Base-by-base conservation (phyloP, 2,888 invertebrate genomes). In the Geotrupes spiniger region DNA sequence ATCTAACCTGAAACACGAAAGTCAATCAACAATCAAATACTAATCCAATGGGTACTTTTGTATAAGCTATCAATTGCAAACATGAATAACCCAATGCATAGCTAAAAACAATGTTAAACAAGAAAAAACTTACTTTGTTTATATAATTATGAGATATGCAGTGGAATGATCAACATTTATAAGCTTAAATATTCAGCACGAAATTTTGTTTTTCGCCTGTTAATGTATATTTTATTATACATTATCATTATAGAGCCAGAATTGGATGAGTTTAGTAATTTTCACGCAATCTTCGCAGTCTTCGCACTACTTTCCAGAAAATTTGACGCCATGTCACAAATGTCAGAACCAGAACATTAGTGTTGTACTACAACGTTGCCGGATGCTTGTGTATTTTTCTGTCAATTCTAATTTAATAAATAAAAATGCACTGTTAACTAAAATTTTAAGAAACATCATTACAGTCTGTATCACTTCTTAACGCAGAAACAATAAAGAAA, bases 131-230 rank as follows among this genome's bases (percentile, higher is more conserved):
- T 51, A 56, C 56, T 57, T 54, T 57, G 51, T 57, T 57, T 55
- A 57, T 53, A 53, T 55, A 57, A 57, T 57, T 49, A 52, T 49
- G 41, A 39, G 45, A 48, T 49, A 46, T 46, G 46, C 49, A 42
- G 31, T 44, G 48, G 45, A 41, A 49, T 44, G 43, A 41, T 42
- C 36, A 33, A 43, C 40, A 40, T 46, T 38, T 45, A 45, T 44
- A 57, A 46, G 44, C 38, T 41, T 48, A 42, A 46, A 47, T 40
- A 46, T 21, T 46, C 44, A 42, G 45, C 53, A 52, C 53, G 54
- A 53, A 54, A 53, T 56, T 54, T 54, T 50, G 52, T 51, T 53
- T 57, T 57, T 46, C 56, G 52, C 39, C 52, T 53, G 46, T 37
- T 50, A 39, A 46, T 52, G 45, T 44, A 44, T 17, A 47, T 51